Conservation (phyloP, 2,113 vertebrate genomes). For the Lagenorhynchus albirostris region DNA sequence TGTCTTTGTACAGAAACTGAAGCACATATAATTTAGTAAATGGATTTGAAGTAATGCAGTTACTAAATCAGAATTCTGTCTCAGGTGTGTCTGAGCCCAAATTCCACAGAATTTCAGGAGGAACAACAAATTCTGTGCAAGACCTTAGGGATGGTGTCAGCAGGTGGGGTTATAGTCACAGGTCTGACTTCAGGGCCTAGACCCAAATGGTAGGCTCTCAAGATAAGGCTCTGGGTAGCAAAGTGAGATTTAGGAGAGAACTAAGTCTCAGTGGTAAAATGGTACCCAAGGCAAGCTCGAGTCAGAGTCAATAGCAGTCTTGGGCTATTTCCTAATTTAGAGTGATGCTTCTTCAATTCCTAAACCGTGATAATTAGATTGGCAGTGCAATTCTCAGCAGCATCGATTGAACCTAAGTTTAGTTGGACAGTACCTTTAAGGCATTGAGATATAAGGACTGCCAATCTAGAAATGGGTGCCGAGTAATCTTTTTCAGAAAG, state of each 20-base stretch:
- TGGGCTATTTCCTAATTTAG: not conserved
- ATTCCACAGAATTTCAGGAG: not conserved
- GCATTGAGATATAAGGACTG: not conserved
- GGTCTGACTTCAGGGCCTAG: not conserved
- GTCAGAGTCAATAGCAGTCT: not conserved
- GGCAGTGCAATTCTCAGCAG: not conserved
- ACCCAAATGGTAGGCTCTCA: not conserved
- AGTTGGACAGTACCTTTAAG: not conserved
- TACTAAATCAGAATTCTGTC: not conserved
- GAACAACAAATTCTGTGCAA: not conserved
- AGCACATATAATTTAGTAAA: not conserved
- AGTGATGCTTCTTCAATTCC: not conserved
- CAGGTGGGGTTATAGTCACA: not conserved
- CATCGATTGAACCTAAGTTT: not conserved
- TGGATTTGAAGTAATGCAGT: not conserved
- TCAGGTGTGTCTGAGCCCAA: not conserved
- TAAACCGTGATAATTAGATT: not conserved
- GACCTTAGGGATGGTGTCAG: no score
- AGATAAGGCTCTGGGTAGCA: not conserved
- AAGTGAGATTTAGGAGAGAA: not conserved
- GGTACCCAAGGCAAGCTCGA: fast-evolving
- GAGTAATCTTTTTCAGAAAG: not conserved
- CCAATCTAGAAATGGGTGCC: not conserved
- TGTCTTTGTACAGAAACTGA: not conserved
- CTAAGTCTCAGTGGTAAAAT: not conserved